Evolutionary conservation across 2,113 vertebrate genomes (phyloP).

Genomic region (Syrmaticus mikado): DNA sequence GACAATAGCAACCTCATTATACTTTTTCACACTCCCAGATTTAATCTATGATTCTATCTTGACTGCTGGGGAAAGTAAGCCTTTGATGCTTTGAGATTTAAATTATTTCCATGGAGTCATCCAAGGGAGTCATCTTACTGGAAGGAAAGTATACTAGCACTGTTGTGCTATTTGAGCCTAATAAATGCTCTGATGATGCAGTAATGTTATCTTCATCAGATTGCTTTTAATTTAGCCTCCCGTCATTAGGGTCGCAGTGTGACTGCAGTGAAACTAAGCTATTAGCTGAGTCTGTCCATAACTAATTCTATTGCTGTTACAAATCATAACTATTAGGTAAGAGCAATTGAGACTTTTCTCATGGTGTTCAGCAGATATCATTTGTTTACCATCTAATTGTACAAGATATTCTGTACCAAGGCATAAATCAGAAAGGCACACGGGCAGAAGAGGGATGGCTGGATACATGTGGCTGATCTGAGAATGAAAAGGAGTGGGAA

Average conservation of each 20-base stretch:
- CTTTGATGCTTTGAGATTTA: constrained; percentile 64
- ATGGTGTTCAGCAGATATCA: neutral
- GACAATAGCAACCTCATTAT: constrained; percentile 26
- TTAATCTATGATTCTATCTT: constrained; percentile 51
- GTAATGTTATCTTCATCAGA: neutral
- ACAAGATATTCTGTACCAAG: neutral
- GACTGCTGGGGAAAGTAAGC: neutral
- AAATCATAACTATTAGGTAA: neutral
- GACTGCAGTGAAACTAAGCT: neutral
- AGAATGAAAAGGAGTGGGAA: neutral
- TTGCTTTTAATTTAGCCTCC: neutral
- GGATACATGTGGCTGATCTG: neutral
- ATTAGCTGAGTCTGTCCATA: neutral
- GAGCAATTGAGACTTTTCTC: neutral
- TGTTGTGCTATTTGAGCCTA: neutral
- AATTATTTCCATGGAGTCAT: constrained; percentile 46
- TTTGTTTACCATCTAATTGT: neutral
- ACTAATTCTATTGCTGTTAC: neutral
- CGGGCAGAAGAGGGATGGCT: neutral
- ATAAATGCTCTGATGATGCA: neutral
- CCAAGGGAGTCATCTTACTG: constrained; percentile 22
- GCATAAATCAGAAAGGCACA: neutral
- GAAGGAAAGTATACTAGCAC: neutral
- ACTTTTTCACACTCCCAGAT: constrained; percentile 33
- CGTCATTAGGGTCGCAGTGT: neutral